Percentiles rank a stretch among this genome's conserved stretches.
Conservation (phyloP, 2,113 vertebrate genomes). For the Struthio camelus region DNA sequence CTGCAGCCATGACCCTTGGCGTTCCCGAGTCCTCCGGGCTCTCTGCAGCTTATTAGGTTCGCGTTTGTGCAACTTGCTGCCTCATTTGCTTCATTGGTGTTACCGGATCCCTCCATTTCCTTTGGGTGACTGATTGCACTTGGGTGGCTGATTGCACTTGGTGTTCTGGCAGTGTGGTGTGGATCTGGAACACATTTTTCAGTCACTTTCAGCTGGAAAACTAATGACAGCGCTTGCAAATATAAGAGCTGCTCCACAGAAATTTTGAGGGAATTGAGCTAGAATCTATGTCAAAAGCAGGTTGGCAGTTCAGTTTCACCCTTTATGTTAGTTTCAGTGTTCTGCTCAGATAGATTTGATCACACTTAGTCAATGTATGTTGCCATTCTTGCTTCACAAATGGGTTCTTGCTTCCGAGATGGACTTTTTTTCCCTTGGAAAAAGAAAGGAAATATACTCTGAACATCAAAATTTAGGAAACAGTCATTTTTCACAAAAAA, state of each 20-base stretch:
- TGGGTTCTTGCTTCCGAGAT: neutral
- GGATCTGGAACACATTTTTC: neutral
- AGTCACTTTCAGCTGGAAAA: neutral
- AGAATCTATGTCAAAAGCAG: neutral
- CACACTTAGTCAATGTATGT: neutral
- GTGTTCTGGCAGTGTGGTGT: neutral
- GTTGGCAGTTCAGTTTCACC: neutral
- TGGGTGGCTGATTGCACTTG: neutral
- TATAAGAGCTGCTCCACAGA: neutral
- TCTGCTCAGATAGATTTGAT: neutral
- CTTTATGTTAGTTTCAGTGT: neutral
- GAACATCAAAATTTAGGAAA: neutral
- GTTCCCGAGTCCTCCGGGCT: neutral
- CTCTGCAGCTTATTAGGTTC: neutral
- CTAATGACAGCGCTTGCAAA: neutral
- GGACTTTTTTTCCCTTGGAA: neutral
- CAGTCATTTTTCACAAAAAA: neutral
- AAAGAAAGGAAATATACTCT: neutral
- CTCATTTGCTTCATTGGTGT: neutral
- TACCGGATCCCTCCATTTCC: neutral
- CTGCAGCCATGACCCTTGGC: fast-evolving
- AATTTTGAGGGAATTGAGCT: neutral
- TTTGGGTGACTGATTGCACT: neutral
- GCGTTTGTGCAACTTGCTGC: neutral
- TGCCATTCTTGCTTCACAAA: neutral